These are phyloP conservation scores for Dysmachus trigonus DNA, from an alignment of 2,888 invertebrate genomes.

Conservation along the genomic window DNA sequence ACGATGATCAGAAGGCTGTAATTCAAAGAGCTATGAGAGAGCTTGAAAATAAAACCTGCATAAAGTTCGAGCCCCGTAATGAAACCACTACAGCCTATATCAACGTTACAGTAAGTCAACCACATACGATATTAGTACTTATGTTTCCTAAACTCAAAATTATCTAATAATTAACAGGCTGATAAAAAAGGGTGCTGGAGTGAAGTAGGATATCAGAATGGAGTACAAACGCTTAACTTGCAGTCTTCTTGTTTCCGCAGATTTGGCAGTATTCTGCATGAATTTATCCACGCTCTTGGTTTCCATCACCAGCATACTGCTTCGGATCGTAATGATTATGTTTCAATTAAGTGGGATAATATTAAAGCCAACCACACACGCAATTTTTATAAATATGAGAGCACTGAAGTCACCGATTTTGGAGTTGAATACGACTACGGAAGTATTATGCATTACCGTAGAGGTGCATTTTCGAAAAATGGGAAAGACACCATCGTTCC, in stretches of 20 bases:
- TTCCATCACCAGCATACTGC: conserved; percentile 87
- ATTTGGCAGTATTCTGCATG: conserved; percentile 77
- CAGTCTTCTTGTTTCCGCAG: conserved; percentile 64
- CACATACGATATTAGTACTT: neutral
- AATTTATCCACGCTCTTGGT: conserved; percentile 81
- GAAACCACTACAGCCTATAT: neutral
- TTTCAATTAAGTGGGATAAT: conserved; percentile 78
- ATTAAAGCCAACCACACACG: conserved; percentile 66
- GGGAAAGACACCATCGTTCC: conserved; percentile 74
- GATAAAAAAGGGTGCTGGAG: conserved; percentile 76
- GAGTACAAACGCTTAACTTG: conserved; percentile 51
- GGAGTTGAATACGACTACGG: conserved; percentile 75
- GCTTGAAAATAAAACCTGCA: conserved; percentile 71
- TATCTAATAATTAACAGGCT: neutral
- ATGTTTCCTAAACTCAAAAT: neutral
- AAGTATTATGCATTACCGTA: conserved; percentile 79
- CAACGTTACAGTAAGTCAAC: neutral
- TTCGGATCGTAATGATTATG: conserved; percentile 78
- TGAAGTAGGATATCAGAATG: conserved; percentile 73
- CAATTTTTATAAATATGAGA: conserved; percentile 74
- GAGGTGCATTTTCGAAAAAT: conserved; percentile 74
- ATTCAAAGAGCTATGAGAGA: conserved; percentile 70
- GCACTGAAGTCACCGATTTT: conserved; percentile 72
- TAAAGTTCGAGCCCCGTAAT: conserved; percentile 70
- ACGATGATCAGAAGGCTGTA: conserved; percentile 63